These are phyloP conservation scores for Nannobrachium achirus DNA, from an alignment of 2,113 vertebrate genomes.

Conservation along the genomic window DNA sequence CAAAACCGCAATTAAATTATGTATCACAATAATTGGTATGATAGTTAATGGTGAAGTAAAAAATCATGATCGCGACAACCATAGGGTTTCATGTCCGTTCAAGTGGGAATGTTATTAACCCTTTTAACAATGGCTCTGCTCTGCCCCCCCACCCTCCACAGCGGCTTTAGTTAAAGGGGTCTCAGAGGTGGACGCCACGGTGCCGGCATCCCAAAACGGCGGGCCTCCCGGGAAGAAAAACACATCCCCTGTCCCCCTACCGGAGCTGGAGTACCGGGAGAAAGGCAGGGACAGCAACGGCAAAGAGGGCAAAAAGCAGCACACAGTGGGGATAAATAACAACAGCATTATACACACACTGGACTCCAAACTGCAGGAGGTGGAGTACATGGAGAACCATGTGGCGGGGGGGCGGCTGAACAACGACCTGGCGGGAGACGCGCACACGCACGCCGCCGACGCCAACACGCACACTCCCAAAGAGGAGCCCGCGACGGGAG, in stretches of 20 bases:
- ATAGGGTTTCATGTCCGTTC: too few relatives aligned
- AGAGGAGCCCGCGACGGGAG: slow-evolving; percentile 82
- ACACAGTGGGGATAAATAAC: slow-evolving; percentile 95
- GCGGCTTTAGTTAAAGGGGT: slow-evolving; percentile 89
- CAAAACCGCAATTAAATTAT: too few relatives aligned
- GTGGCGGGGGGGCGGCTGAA: slow-evolving; percentile 96
- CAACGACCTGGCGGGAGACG: slow-evolving; percentile 90
- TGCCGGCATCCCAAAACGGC: slow-evolving; percentile 91
- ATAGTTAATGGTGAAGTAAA: too few relatives aligned
- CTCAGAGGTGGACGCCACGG: slow-evolving; percentile 87
- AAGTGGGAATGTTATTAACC: too few relatives aligned
- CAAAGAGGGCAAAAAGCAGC: slow-evolving; percentile 92
- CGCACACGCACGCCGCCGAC: slow-evolving; percentile 79
- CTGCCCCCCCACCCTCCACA: slow-evolving; percentile 34
- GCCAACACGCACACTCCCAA: slow-evolving; percentile 83
- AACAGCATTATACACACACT: slow-evolving; percentile 92
- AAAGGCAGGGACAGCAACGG: slow-evolving; percentile 86
- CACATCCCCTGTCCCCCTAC: slow-evolving; percentile 81
- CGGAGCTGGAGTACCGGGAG: slow-evolving; percentile 96
- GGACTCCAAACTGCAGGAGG: slow-evolving; percentile 98
- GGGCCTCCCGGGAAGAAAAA: slow-evolving; percentile 89
- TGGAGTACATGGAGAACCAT: slow-evolving; percentile 97
- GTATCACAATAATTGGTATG: too few relatives aligned
- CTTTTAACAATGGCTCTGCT: background rate
- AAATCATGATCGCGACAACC: too few relatives aligned